Conservation (phyloP, 2,113 vertebrate species). For the Pseudorhombus dupliciocellatus region DNA sequence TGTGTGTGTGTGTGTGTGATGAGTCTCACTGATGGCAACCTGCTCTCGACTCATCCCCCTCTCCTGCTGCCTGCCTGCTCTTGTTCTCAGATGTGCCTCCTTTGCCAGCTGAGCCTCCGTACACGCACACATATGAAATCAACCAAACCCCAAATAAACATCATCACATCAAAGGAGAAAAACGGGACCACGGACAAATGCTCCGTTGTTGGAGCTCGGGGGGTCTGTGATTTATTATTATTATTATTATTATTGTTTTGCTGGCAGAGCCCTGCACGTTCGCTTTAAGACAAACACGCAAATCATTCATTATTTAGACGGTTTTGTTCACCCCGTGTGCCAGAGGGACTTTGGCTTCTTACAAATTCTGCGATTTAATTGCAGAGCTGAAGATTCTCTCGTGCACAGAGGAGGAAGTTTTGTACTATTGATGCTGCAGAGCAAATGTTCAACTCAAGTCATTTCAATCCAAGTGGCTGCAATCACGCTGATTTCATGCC, state of each 20-base stretch:
- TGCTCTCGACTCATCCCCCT: conserved; percentile 68
- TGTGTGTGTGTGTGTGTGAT: conserved; percentile 45
- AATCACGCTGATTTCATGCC: conserved; percentile 30
- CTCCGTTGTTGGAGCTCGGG: conserved; percentile 33
- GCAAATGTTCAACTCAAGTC: conserved; percentile 1
- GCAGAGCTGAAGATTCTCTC: conserved; percentile 18
- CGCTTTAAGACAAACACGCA: conserved; percentile 40
- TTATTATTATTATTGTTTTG: conserved; percentile 40
- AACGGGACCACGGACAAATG: conserved; percentile 8
- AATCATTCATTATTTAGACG: conserved; percentile 54
- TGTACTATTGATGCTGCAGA: neutral
- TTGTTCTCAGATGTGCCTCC: conserved; percentile 58
- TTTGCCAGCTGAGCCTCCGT: conserved; percentile 56
- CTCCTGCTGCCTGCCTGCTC: conserved; percentile 60
- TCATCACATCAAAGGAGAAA: conserved; percentile 51
- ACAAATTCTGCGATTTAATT: conserved; percentile 25
- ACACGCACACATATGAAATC: conserved; percentile 19
- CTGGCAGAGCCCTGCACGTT: conserved; percentile 22
- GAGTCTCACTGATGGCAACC: conserved; percentile 70
- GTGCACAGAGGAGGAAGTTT: neutral
- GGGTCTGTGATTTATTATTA: conserved; percentile 26
- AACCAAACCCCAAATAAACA: conserved; percentile 15
- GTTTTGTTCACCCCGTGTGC: conserved; percentile 30
- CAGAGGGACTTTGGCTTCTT: conserved; percentile 4
- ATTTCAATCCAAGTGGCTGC: conserved; percentile 17